phyloP scores from a whole-genome alignment of 1,140 invertebrate species.

The Druon quercuslanigerum region DNA sequence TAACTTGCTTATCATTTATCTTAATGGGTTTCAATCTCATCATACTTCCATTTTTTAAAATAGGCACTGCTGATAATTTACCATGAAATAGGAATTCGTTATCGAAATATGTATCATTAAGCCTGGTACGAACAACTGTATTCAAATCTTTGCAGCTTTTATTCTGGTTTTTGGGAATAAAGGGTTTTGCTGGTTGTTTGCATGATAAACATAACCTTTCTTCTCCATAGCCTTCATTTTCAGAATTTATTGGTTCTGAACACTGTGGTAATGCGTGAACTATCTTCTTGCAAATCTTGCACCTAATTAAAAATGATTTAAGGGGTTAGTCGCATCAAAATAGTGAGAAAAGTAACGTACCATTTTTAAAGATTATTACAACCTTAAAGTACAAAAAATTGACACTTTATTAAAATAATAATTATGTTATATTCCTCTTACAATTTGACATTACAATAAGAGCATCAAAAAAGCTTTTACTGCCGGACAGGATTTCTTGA shows the following conservation, averaged over 20 bases:
- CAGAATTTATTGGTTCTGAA: background rate
- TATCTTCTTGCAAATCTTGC: background rate
- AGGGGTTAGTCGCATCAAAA: too few species aligned
- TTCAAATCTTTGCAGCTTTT: too few species aligned
- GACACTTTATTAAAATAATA: too few species aligned
- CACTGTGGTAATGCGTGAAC: background rate
- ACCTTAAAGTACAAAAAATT: too few species aligned
- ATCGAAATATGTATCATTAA: background rate
- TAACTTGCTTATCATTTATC: background rate
- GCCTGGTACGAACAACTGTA: background rate
- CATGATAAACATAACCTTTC: background rate
- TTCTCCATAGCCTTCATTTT: background rate
- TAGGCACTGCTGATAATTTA: background rate
- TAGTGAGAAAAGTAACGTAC: too few species aligned
- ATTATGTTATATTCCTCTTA: too few species aligned
- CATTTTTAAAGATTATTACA: too few species aligned
- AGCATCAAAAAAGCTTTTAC: too few species aligned
- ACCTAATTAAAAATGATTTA: background rate
- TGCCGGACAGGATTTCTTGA: too few species aligned
- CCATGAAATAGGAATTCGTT: background rate
- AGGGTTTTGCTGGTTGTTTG: background rate
- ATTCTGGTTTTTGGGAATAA: too few species aligned
- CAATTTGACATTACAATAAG: too few species aligned
- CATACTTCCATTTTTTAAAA: background rate
- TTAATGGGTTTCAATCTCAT: background rate